Evolutionary conservation across 92 coral and sea anemone genomes (phyloP), one percentile per base, ranked within the genome.

Genomic region (Siderastrea siderea): DNA sequence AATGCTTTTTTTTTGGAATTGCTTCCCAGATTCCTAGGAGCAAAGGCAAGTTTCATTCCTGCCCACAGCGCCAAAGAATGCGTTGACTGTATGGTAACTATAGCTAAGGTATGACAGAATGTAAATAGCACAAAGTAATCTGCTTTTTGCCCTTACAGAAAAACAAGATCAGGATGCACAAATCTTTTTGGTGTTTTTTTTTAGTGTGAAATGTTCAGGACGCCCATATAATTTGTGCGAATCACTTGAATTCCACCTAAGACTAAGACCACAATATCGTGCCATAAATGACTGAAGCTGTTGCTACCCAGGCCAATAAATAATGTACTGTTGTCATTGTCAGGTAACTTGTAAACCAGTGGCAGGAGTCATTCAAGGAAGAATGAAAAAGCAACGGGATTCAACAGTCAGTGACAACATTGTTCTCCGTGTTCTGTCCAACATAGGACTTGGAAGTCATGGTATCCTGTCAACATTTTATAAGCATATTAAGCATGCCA

Each of bases 311-410:
- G 38, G 38, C 38, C 38, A 26, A 26, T 26, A 26, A 26, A 26
- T 26, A 26, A 26, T 26, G 38, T 26, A 7, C 3, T 5, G 50
- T 38, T 47, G 62, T 75, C 1, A 46, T 15, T 53, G 43, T 1
- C 84, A 96, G 99, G 98, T 93, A 54, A 96, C 99, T 2, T 91
- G 96, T 78, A 98, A 94, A 75, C 98, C 99, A 50, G 74, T 95
- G 60, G 84, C 89, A 26, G 80, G 89, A 53, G 80, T 94, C 62
- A 86, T 98, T n/a, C 89, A 98, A 79, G 94, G 90, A 67, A 89
- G 96, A 91, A 87, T 98, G 58, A 82, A 86, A 74, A 94, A 87
- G 78, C 80, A 96, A 17, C 91, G 92, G 64, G 85, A 90, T 49
- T 86, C 98, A 48, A 84, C 98, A 15, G 63, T 93, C 52, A 94